Conservation (phyloP, 2,113 vertebrate species). For the Dasyornis broadbenti region DNA sequence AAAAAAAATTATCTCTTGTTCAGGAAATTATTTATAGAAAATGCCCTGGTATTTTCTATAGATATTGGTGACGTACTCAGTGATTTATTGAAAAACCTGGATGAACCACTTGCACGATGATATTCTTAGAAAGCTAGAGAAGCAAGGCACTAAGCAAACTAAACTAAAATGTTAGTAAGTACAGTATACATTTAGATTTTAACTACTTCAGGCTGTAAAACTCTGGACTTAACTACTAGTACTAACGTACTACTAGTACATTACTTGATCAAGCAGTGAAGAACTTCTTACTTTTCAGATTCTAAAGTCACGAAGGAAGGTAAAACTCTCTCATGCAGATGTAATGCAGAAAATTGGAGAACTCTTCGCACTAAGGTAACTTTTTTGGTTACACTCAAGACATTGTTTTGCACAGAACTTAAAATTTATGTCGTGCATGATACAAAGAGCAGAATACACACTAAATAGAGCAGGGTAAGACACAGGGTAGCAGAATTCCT, state of each 20-base stretch:
- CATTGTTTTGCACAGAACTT: background rate
- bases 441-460: background rate
- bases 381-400: background rate
- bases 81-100: background rate
- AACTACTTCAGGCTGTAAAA: background rate
- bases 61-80: background rate
- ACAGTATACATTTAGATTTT: background rate
- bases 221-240: background rate
- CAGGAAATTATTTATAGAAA: background rate
- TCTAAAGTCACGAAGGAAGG: conserved; percentile 85
- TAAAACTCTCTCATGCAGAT: conserved; percentile 92
- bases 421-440: background rate
- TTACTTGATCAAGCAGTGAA: background rate
- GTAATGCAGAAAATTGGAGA: conserved; percentile 98
- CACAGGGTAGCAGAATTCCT: background rate
- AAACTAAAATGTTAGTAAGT: background rate
- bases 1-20: background rate
- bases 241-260: background rate
- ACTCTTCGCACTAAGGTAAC: conserved; percentile 90
- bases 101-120: background rate
- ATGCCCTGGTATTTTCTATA: background rate
- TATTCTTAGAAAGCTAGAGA: background rate
- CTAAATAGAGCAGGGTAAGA: background rate
- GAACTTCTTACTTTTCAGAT: conserved; percentile 68
- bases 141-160: background rate